Evolutionary conservation across 2,113 vertebrate species (phyloP).

Genomic region (Rhinichthys klamathensis): DNA sequence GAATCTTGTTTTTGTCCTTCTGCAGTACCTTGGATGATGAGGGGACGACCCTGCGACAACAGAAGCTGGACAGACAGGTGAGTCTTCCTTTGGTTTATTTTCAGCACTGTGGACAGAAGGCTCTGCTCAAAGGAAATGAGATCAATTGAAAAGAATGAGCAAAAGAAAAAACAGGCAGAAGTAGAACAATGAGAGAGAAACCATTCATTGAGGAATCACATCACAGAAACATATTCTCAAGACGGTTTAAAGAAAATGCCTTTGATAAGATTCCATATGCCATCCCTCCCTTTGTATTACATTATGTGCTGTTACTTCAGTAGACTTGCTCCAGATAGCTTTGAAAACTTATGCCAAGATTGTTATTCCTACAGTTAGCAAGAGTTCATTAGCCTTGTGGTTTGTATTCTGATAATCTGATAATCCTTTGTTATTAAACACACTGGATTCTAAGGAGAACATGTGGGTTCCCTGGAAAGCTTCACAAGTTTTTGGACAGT

Average conservation of each 20-base stretch:
- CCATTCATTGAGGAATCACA: neutral
- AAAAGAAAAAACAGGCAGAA: neutral
- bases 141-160: neutral
- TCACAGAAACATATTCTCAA: conserved; percentile 5
- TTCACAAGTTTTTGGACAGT: conserved; percentile 2
- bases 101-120: neutral
- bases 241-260: neutral
- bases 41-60: conserved; percentile 91
- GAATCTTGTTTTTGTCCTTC: conserved; percentile 63
- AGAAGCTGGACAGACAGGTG: conserved; percentile 98
- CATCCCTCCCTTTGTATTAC: neutral
- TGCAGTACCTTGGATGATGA: conserved; percentile 97
- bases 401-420: neutral
- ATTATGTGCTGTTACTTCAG: neutral
- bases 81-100: conserved; percentile 50
- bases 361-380: neutral
- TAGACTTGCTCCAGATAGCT: neutral
- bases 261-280: neutral
- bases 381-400: neutral
- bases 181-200: neutral
- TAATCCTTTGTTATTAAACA: conserved; percentile 4
- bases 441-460: neutral
- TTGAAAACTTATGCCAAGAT: neutral
- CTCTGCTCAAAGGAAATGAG: neutral
- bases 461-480: neutral